Conservation (phyloP, 2,797 vertebrate genomes). For the Zenarchopterus dispar region DNA sequence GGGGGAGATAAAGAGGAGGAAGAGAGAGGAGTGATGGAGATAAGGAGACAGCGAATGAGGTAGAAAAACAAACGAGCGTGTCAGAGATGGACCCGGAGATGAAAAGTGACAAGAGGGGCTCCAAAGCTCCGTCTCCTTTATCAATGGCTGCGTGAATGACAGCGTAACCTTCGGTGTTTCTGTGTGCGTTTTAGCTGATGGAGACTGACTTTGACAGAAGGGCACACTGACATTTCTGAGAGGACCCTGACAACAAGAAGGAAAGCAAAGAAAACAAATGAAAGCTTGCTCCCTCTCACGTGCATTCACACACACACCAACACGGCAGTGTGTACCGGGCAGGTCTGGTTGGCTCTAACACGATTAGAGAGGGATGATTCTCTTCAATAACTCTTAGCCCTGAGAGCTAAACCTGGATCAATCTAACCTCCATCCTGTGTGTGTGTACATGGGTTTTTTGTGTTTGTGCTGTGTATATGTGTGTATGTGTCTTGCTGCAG, state of each 20-base stretch:
- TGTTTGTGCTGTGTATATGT: slow-evolving; percentile 12
- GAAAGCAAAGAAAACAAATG: slow-evolving; percentile 74
- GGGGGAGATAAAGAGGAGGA: slow-evolving; percentile 54
- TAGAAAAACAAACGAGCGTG: slow-evolving; percentile 73
- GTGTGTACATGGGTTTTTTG: slow-evolving; percentile 34
- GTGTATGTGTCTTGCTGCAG: slow-evolving; percentile 50
- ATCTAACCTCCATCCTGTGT: slow-evolving; percentile 80
- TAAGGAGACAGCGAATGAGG: slow-evolving; percentile 65
- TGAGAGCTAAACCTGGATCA: slow-evolving; percentile 85
- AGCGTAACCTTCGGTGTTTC: slow-evolving; percentile 75
- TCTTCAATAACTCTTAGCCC: slow-evolving; percentile 88
- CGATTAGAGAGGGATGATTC: slow-evolving; percentile 84
- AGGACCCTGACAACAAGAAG: slow-evolving; percentile 74
- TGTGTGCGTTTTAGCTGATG: slow-evolving; percentile 73
- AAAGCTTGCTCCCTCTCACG: slow-evolving; percentile 45
- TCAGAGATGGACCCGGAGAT: slow-evolving; percentile 76
- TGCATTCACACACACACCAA: slow-evolving; percentile 7
- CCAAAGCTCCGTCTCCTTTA: slow-evolving; percentile 64
- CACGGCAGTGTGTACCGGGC: slow-evolving; percentile 65
- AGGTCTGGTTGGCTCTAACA: slow-evolving; percentile 83
- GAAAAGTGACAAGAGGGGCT: slow-evolving; percentile 77
- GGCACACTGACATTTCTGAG: slow-evolving; percentile 79
- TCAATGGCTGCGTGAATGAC: slow-evolving; percentile 77
- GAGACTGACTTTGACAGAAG: slow-evolving; percentile 80
- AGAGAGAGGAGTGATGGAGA: slow-evolving; percentile 73